Evolutionary conservation across 2,113 vertebrate genomes (phyloP), one percentile per base, ranked within the genome.

Genomic region (Callipepla squamata): DNA sequence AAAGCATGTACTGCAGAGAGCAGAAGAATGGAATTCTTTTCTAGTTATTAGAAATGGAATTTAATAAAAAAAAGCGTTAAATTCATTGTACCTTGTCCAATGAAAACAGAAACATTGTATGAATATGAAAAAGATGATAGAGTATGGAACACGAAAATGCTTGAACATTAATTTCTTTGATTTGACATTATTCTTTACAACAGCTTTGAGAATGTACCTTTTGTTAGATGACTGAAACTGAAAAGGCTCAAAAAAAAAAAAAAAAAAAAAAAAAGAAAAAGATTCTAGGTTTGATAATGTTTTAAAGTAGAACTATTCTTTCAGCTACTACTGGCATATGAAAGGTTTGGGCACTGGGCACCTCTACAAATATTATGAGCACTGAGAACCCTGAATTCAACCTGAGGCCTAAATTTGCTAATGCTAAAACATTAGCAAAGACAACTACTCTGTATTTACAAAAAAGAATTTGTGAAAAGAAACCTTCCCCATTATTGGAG

Each of bases 31-130:
- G 59, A 91, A 94, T 90, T 95, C 53, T 95, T 96, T 95, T 59
- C 23, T 80, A 96, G 80, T 92, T 95, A 76, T 89, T 95, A 59
- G 59, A 97, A 97, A 95, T 8, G 15, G 75, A 97, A 95, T 96
- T 95, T 95, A 97, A 97, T 97, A 36, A 94, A 95, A 95, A 97
- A 82, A 59, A 83, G 32, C 80, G 96, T 97, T 93, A 89, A 93
- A 69, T 42, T 91, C 36, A 85, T 90, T 93, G n/a, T 89, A 91
- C 40, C 68, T 68, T 26, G 14, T 79, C 87, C 90, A 96, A 92
- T 87, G 81, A 96, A 96, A 97, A 94, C 58, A 96, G 90, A 92
- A 96, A 87, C 5, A 0, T 94, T 66, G 70, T 67, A 95, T 30
- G 36, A 95, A 94, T 92, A 91, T 68, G 42, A 94, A 88, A 90